Evolutionary conservation across 1,140 invertebrate species (phyloP), one percentile per base, ranked within the genome.

Genomic region (Metopolophium dirhodum): DNA sequence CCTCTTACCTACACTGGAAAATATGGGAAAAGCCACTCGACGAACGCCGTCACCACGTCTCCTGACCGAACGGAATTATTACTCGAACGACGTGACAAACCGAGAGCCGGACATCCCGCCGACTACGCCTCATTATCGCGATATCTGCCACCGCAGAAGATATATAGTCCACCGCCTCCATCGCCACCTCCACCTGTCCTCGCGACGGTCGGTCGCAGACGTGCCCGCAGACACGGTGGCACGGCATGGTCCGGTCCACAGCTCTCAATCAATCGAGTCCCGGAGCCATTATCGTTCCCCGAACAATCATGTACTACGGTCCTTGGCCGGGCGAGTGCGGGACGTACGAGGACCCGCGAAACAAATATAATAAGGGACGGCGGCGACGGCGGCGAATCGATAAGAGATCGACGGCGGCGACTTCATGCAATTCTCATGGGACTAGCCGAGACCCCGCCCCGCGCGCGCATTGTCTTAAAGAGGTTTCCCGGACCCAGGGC

Each of bases 251-350:
- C 83, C 85, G 51, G 26, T 51, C 51, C 23, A 23, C 9, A 30
- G 77, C 91, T 41, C 82, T 86, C 91, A 26, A 93, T 93, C 91
- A 54, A 85, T 93, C 49, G 68, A 9, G 14, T 30, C 51, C 35
- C 82, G 82, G 37, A 68, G 77, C 77, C 91, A 93, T 93, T 93
- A 93, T 93, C 91, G 91, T 93, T 93, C 91, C 91, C 91, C n/a
- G 45, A 93, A 93, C 91, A 93, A 93, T 93, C 91, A 93, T 93
- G 85, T 57, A 49, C 91, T 54, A 35, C 77, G 22, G 30, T 91
- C 51, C 26, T 47, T 6, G 77, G 57, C 3, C 30, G 41, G 23
- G 8, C 18, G 47, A 23, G 86, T 88, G 86, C 30, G 35, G 88
- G 22, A 37, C 22, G 23, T 14, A 51, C 22, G 54, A 85, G 47